phyloP scores from a whole-genome alignment of 2,888 invertebrate genomes.

The Chalcosyrphus nemorum region DNA sequence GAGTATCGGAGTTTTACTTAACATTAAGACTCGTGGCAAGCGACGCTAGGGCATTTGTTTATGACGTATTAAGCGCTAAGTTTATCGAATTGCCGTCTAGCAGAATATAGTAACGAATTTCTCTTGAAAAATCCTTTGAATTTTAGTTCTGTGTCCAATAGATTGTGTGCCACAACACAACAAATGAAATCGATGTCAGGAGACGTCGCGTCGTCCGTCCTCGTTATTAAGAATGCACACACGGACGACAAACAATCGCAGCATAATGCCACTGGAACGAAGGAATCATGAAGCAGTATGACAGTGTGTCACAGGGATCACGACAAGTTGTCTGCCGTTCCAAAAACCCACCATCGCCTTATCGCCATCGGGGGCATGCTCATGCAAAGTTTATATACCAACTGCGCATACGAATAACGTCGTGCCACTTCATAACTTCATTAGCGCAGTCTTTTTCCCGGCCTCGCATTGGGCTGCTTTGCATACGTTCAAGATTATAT shows the following conservation, averaged over 20 bases:
- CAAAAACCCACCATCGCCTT: conserved; percentile 37
- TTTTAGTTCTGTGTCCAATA: not conserved
- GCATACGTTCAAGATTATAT: conserved; percentile 71
- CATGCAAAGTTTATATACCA: conserved; percentile 24
- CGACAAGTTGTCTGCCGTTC: conserved; percentile 72
- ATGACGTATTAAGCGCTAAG: too few relatives aligned
- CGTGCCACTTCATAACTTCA: conserved; percentile 82
- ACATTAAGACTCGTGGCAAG: not conserved
- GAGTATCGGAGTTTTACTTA: not conserved
- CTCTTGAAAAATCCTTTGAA: too few relatives aligned
- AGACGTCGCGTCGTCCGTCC: not conserved
- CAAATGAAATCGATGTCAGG: not conserved
- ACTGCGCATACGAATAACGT: conserved; percentile 76
- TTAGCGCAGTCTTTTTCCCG: conserved; percentile 76
- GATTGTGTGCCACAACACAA: not conserved
- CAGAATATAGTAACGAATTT: too few relatives aligned
- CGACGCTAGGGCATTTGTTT: too few relatives aligned
- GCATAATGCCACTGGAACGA: conserved; percentile 42
- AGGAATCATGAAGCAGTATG: conserved; percentile 65
- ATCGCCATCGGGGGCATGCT: conserved; percentile 43
- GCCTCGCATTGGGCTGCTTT: conserved; percentile 67
- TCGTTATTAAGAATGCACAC: conserved; percentile 28
- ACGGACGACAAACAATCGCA: conserved; percentile 29
- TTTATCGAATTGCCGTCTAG: too few relatives aligned
- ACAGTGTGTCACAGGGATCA: conserved; percentile 76